Evolutionary conservation across 2,113 vertebrate species (phyloP).

Genomic region (Hemicordylus capensis): DNA sequence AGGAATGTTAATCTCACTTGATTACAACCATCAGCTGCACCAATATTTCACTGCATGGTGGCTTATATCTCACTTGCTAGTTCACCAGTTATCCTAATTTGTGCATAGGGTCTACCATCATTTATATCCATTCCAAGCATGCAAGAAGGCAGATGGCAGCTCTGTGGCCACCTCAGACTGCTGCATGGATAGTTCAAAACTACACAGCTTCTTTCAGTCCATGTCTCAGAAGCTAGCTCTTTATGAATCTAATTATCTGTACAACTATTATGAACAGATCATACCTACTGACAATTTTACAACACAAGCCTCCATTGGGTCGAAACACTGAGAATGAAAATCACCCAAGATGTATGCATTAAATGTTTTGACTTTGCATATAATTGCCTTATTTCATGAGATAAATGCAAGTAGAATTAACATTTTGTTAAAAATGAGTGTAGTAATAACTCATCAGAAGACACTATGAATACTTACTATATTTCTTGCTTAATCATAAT

Average conservation of each 20-base stretch:
- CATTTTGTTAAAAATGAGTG: slow-evolving; percentile 2
- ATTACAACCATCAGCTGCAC: no score
- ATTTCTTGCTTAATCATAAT: not conserved
- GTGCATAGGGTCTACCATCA: not conserved
- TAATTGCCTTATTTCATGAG: slow-evolving; percentile 24
- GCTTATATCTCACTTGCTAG: no score
- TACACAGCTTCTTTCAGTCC: not conserved
- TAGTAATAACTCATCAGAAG: slow-evolving; percentile 12
- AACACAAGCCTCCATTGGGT: not conserved
- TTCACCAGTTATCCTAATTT: no score
- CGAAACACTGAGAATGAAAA: slow-evolving; percentile 9
- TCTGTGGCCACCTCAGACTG: not conserved
- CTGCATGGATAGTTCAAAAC: not conserved
- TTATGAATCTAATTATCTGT: not conserved
- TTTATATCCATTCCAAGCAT: not conserved
- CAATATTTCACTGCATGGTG: no score
- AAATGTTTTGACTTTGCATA: not conserved
- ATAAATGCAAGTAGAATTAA: slow-evolving; percentile 26
- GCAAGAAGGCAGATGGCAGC: not conserved
- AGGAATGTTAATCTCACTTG: no score
- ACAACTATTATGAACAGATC: not conserved
- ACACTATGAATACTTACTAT: not conserved
- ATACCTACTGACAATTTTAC: not conserved
- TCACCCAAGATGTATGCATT: not conserved
- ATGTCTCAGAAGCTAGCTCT: not conserved